Evolutionary conservation across 2,113 vertebrate genomes (phyloP).

Genomic region (Enhydra lutris): DNA sequence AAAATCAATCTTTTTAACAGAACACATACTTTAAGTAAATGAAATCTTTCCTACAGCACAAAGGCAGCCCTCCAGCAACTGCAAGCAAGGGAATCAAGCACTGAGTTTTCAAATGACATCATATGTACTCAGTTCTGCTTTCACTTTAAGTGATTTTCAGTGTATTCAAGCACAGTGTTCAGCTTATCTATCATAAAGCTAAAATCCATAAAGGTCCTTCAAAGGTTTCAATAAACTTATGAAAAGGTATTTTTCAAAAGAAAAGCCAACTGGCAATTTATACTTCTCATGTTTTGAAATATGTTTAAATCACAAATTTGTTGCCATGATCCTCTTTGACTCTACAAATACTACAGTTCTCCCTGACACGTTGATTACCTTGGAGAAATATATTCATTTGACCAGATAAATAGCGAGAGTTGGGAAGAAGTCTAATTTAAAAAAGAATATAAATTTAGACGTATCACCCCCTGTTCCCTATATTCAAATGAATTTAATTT

Average conservation of each 20-base stretch:
- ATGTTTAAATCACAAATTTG: conserved; percentile 36
- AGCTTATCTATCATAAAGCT: conserved; percentile 52
- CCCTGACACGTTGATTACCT: not conserved
- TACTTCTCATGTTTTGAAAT: conserved; percentile 11
- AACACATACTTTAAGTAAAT: conserved; percentile 33
- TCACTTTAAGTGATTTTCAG: conserved; percentile 46
- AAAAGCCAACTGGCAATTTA: not conserved
- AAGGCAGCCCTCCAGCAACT: not conserved
- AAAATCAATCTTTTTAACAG: conserved; percentile 30
- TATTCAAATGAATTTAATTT: conserved; percentile 66
- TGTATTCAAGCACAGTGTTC: not conserved
- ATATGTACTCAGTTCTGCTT: not conserved
- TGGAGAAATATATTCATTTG: conserved; percentile 29
- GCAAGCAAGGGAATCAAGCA: not conserved
- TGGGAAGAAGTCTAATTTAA: not conserved
- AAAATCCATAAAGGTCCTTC: conserved; percentile 48
- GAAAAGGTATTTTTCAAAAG: conserved; percentile 40
- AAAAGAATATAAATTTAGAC: conserved; percentile 47
- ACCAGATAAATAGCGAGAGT: conserved; percentile 8
- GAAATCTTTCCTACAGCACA: not conserved
- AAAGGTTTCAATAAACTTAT: conserved; percentile 47
- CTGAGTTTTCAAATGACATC: conserved; percentile 50
- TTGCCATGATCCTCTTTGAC: not conserved
- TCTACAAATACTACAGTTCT: not conserved
- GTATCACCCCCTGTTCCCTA: not conserved